Conservation (phyloP, 2,888 invertebrate genomes). For the Eupithecia subumbrata region DNA sequence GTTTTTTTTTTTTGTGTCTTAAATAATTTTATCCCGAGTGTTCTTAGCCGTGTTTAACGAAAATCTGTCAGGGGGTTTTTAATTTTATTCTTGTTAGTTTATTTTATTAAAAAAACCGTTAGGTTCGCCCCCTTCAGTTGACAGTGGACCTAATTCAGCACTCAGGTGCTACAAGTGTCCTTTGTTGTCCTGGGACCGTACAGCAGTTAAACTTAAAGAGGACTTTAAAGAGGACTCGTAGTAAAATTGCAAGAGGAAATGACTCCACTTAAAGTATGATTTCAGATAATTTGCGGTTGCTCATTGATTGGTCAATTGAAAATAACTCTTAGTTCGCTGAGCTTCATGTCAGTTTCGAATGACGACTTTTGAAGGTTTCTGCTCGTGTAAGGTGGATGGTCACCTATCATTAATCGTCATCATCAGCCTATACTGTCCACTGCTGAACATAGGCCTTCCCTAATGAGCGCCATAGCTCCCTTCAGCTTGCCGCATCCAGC, state of each 20-base stretch:
- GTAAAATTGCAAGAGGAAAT: slow-evolving; percentile 21
- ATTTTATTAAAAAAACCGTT: too few species aligned
- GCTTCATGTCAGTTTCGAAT: background rate
- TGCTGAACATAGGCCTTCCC: too few species aligned
- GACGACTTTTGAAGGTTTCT: background rate
- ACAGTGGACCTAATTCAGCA: background rate
- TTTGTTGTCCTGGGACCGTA: background rate
- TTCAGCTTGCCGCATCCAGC: too few species aligned
- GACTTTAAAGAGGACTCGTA: background rate
- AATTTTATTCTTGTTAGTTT: too few species aligned
- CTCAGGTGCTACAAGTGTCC: background rate
- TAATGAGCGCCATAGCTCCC: too few species aligned
- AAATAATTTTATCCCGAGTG: too few species aligned
- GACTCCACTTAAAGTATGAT: slow-evolving; percentile 14
- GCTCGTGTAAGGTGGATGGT: too few species aligned
- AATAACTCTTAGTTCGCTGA: background rate
- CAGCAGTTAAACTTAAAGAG: slow-evolving; percentile 6
- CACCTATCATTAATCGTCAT: background rate
- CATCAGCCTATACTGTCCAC: background rate
- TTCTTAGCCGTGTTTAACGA: too few species aligned
- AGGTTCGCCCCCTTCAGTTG: background rate
- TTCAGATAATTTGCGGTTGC: slow-evolving; percentile 24
- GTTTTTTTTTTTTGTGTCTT: too few species aligned
- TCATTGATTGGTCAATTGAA: slow-evolving; percentile 26
- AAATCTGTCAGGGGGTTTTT: too few species aligned